Conservation (phyloP, 2,113 vertebrate genomes). For the Tachysurus fulvidraco region DNA sequence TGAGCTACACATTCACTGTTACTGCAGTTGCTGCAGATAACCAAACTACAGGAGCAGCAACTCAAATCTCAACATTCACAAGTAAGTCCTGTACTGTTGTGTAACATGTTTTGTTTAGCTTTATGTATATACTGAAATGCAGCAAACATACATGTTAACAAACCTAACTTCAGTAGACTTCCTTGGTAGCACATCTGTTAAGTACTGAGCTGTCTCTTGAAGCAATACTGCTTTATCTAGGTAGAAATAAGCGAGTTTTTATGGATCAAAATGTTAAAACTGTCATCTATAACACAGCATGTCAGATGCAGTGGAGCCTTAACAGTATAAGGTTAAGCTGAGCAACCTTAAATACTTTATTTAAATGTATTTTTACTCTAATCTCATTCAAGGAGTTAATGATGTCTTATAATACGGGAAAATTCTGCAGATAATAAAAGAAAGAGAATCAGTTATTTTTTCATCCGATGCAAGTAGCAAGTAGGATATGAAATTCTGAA, state of each 20-base stretch:
- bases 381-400: neutral
- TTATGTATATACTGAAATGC: too few species aligned
- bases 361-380: neutral
- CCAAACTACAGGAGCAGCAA: neutral
- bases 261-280: neutral
- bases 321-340: neutral
- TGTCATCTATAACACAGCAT: neutral
- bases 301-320: neutral
- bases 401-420: neutral
- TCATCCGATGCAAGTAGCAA: conserved; percentile 70
- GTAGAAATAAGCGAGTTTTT: too few species aligned
- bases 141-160: too few species aligned
- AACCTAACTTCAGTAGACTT: too few species aligned
- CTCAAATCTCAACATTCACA: neutral
- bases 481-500: neutral
- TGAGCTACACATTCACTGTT: conserved; percentile 58
- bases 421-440: neutral
- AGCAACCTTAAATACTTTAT: conserved; percentile 17
- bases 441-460: neutral
- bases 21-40: conserved; percentile 40
- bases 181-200: too few species aligned
- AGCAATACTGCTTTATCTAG: too few species aligned
- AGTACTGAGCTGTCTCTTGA: too few species aligned
- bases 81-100: neutral
- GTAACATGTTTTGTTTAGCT: too few species aligned